Conservation (phyloP, 2,113 vertebrate species). For the Hucho hucho region DNA sequence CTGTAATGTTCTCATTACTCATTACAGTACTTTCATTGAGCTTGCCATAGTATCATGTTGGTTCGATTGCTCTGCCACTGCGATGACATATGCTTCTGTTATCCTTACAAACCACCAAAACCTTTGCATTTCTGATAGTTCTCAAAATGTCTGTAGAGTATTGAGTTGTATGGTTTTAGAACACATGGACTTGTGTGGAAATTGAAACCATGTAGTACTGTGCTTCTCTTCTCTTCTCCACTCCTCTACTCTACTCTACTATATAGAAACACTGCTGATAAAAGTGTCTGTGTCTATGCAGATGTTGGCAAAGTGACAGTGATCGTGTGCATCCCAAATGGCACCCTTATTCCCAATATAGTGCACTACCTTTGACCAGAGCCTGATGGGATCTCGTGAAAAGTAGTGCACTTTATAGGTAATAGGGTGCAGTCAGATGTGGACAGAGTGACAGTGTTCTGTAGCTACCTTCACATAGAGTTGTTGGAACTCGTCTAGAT, state of each 20-base stretch:
- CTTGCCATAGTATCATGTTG: neutral
- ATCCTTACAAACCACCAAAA: neutral
- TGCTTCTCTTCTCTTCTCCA: neutral
- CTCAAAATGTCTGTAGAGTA: no score
- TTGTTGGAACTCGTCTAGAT: slow-evolving; percentile 81
- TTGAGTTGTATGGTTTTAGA: no score
- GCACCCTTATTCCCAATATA: no score
- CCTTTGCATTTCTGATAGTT: no score
- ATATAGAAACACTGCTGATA: neutral
- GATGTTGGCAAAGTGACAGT: no score
- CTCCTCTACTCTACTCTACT: neutral
- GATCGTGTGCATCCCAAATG: no score
- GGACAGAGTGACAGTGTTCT: neutral
- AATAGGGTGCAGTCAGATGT: neutral
- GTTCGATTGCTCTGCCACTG: neutral
- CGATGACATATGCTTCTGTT: neutral
- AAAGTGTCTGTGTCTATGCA: no score
- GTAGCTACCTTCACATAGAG: slow-evolving; percentile 75
- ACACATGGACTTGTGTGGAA: no score
- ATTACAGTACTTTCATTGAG: neutral
- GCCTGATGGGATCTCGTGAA: no score
- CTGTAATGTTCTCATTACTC: neutral
- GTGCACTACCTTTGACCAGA: no score
- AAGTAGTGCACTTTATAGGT: neutral
- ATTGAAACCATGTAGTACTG: neutral